phyloP scores from a whole-genome alignment of 2,113 vertebrate genomes.

The Silurus meridionalis region DNA sequence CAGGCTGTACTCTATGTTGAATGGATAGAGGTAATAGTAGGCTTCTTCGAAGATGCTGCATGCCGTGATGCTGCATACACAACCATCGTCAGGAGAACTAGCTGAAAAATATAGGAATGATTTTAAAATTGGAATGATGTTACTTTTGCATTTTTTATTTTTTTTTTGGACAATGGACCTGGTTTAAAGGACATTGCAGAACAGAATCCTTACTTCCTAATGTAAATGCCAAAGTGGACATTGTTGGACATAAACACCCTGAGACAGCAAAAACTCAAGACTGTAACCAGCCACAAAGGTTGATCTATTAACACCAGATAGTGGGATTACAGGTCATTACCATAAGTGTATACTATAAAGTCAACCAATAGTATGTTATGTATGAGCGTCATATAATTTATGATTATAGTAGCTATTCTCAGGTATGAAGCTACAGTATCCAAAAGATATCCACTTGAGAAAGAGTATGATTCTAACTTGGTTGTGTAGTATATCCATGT shows the following conservation, averaged over 20 bases:
- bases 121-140: not conserved
- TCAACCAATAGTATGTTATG: not conserved
- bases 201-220: not conserved
- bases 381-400: not conserved
- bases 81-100: constrained; percentile 57
- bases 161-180: not conserved
- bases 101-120: constrained; percentile 55
- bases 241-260: not conserved
- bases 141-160: not conserved
- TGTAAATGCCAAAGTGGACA: not conserved
- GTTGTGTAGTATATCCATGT: not conserved
- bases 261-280: not conserved
- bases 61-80: constrained; percentile 75
- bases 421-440: not conserved
- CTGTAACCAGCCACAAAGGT: not conserved
- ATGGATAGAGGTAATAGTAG: constrained; percentile 90
- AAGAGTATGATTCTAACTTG: not conserved
- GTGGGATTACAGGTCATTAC: not conserved
- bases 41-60: constrained; percentile 83
- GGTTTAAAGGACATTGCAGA: not conserved
- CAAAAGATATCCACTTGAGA: not conserved
- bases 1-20: constrained; percentile 94
- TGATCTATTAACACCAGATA: not conserved
- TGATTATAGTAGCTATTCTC: not conserved
- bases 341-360: not conserved